Base-by-base conservation (phyloP, 2,113 vertebrate species). In the Dasyornis broadbenti region DNA sequence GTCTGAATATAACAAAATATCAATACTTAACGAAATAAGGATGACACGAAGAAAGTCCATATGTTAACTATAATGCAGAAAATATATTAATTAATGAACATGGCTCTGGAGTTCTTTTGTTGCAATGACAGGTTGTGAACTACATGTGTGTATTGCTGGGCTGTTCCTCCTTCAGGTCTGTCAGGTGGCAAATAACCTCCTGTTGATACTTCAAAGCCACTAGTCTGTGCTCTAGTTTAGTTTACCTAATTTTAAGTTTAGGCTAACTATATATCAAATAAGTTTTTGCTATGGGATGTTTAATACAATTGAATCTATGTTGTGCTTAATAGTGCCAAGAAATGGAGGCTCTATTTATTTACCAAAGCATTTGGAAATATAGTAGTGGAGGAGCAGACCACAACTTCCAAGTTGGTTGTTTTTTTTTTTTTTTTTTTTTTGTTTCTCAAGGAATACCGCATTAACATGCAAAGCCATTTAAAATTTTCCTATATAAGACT, bases 11-110 rank as follows among this genome's bases (percentile, higher is more conserved):
- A 99, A 99, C 99, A 99, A 99, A 99, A 98, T 99, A 99, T 99
- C 99, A 99, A 99, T 99, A 99, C 99, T 98, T 99, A 99, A 98
- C 97, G 97, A 98, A 98, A 97, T 99, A 99, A 99, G 98, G 98
- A 97, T 98, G 99, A 98, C 98, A 98, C 98, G 80, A 98, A 98
- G 98, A 99, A 98, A 98, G 97, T 98, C 98, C 98, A 96, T 99
- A 99, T 99, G 99, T 99, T 99, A 99, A 99, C 99, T 99, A 99
- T 99, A 99, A 99, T 99, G 98, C 99, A 99, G 99, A 99, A 99
- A 99, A 99, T 99, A 99, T 99, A 99, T 99, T 98, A 99, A 99
- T 99, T 99, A 99, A 99, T 99, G 98, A 99, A 99, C 98, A 97
- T 65, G 98, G 89, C 97, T 98, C 96, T 97, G 31, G 96, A 96